Base-by-base conservation (phyloP, 2,113 vertebrate species). In the Speoplatyrhinus poulsoni region DNA sequence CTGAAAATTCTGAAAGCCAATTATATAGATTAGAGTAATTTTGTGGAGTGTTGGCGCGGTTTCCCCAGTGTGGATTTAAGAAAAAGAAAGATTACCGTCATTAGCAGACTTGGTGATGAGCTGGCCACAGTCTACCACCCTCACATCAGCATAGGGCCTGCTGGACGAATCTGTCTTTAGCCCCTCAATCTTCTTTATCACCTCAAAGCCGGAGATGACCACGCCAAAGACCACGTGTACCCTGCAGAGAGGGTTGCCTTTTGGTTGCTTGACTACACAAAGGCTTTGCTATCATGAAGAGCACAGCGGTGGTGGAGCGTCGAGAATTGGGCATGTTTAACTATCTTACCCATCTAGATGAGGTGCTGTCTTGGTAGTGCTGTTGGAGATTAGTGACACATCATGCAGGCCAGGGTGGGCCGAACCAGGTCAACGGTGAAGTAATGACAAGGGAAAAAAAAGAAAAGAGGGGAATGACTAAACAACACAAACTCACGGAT, bases 211-310 rank as follows among this genome's bases (percentile, higher is more conserved):
- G 7, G 98, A 97, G 90, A 98, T 98, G 82, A 99, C 94, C 62
- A 96, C 82, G 67, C 98, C 98, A 74, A 99, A 99, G 69, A 99
- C 98, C 67, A 99, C 98, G n/a, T 99, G 97, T 8, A 99, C 96
- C 1, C 97, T 99, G 88, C 47, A 73, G 62, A 59, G 82, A 86
- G 12, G 1, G 19, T 11, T 12, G 19, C 3, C 11, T 19, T 9
- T 11, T 11, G 13, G 52, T 46, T 54, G 52, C 0, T 7, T n/a
- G n/a, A 7, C n/a, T 54, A 54, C 13, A 17, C 52, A 54, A n/a
- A n/a, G 52, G n/a, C 52, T 54, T 54, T 52, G 6, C 13, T 7
- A 16, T 41, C 36, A 41, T 41, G 36, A 41, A 41, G 36, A 41
- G 7, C 36, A 41, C 7, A 41, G 36, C 5, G 36, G 36, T 36